A percentile compares a stretch with the other conserved stretches of the same genome.
Evolutionary conservation across 2,888 invertebrate species (phyloP).

Genomic region (Ennomos quercinarius): DNA sequence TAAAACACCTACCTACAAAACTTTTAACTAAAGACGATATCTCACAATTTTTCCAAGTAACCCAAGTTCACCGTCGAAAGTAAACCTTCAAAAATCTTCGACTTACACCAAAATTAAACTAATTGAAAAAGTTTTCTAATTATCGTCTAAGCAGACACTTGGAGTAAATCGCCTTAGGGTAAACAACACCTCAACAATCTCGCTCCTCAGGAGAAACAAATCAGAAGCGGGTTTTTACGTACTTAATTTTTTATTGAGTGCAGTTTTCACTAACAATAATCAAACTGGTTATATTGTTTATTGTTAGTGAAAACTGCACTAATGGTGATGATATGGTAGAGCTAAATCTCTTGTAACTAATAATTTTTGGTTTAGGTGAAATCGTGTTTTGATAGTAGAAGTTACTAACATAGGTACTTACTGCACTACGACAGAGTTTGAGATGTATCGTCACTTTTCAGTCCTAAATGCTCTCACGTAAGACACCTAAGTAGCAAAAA

Average conservation of each 20-base stretch:
- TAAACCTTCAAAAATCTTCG: slow-evolving; percentile 79
- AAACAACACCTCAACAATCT: slow-evolving; percentile 82
- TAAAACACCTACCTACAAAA: neutral
- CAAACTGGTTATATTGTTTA: no score
- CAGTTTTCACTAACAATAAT: no score
- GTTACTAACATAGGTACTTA: no score
- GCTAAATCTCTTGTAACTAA: no score
- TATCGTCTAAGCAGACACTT: slow-evolving; percentile 84
- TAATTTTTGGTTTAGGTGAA: no score
- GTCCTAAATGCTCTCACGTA: no score
- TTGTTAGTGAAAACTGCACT: no score
- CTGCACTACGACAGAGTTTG: no score
- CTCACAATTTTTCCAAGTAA: slow-evolving; percentile 50
- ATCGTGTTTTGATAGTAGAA: no score
- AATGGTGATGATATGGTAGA: no score
- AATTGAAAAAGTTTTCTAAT: slow-evolving; percentile 85
- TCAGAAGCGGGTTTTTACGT: neutral
- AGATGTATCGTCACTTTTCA: no score
- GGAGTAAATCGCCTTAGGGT: slow-evolving; percentile 82
- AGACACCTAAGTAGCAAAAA: no score
- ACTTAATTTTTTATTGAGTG: slow-evolving; percentile 1
- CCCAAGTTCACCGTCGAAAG: slow-evolving; percentile 56
- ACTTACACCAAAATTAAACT: slow-evolving; percentile 82
- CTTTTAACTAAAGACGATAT: slow-evolving; percentile 16
- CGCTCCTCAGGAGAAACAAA: slow-evolving; percentile 5